Evolutionary conservation across 2,797 vertebrate species (phyloP).

Genomic region (Leuciscus waleckii): DNA sequence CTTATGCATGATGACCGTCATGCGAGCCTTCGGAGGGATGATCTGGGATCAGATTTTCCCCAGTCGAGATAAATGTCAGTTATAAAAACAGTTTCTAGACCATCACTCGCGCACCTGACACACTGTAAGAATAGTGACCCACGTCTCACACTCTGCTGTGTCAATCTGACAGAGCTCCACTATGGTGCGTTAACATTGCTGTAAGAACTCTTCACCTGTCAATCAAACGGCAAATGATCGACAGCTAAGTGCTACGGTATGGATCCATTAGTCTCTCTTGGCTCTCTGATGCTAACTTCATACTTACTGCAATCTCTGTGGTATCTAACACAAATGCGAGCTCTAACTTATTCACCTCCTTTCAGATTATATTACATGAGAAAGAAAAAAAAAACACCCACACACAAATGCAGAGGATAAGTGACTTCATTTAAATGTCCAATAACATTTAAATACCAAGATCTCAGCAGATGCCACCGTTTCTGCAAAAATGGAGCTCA

Average conservation of each 20-base stretch:
- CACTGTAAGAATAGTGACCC: slow-evolving; percentile 35
- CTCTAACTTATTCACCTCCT: background rate
- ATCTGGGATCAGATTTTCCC: slow-evolving; percentile 2
- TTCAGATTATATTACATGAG: background rate
- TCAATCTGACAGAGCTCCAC: slow-evolving; percentile 36
- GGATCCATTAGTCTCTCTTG: slow-evolving; percentile 26
- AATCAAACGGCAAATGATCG: slow-evolving; percentile 36
- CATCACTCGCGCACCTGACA: slow-evolving; percentile 17
- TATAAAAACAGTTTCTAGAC: slow-evolving; percentile 14
- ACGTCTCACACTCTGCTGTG: slow-evolving; percentile 31
- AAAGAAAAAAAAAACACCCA: background rate
- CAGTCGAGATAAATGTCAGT: slow-evolving; percentile 20
- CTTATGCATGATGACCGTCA: background rate
- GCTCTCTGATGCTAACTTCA: slow-evolving; percentile 6
- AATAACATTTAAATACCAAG: slow-evolving; percentile 28
- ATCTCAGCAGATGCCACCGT: slow-evolving; percentile 6
- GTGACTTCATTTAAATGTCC: slow-evolving; percentile 8
- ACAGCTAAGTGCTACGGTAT: slow-evolving; percentile 20
- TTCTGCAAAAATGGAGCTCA: slow-evolving; percentile 10
- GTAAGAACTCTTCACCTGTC: slow-evolving; percentile 37
- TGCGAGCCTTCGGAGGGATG: background rate
- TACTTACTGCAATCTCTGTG: background rate
- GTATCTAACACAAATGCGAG: background rate
- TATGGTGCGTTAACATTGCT: slow-evolving; percentile 10
- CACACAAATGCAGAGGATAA: slow-evolving; percentile 17